Percentiles rank a stretch among this genome's conserved stretches.
Conservation (phyloP, 2,888 invertebrate genomes). For the Metellina segmentata region DNA sequence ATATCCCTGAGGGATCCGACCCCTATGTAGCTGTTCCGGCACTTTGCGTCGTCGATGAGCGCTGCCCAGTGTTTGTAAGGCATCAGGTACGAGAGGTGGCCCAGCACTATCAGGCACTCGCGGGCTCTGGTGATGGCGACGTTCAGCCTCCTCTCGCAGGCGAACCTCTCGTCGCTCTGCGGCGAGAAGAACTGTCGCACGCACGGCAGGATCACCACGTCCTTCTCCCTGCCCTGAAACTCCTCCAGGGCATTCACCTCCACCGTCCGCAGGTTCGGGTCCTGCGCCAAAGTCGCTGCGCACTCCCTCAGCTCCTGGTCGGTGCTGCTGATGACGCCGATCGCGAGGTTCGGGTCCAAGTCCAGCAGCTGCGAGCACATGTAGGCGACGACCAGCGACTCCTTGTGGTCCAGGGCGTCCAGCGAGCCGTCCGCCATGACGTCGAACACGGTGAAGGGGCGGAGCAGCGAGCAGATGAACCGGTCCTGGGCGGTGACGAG, state of each 20-base stretch:
- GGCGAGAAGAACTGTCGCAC: slow-evolving; percentile 86
- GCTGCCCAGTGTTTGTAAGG: slow-evolving; percentile 80
- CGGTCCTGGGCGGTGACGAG: slow-evolving; percentile 80
- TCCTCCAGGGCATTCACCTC: slow-evolving; percentile 90
- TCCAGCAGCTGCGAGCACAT: slow-evolving; percentile 81
- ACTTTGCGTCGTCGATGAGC: slow-evolving; percentile 80
- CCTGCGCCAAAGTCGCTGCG: background rate
- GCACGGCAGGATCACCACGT: slow-evolving; percentile 91
- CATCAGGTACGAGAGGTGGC: slow-evolving; percentile 86
- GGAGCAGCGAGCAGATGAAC: slow-evolving; percentile 81
- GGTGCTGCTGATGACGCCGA: slow-evolving; percentile 84
- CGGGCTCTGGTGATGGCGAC: slow-evolving; percentile 92
- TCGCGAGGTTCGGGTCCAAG: slow-evolving; percentile 80
- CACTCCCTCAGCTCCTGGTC: slow-evolving; percentile 73
- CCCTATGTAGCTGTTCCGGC: background rate
- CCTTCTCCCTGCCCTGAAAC: slow-evolving; percentile 93
- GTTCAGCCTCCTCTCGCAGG: slow-evolving; percentile 89
- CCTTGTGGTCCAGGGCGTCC: slow-evolving; percentile 83
- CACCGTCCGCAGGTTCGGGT: slow-evolving; percentile 76
- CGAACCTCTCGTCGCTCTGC: slow-evolving; percentile 85
- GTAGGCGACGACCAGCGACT: slow-evolving; percentile 85
- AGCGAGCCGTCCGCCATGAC: slow-evolving; percentile 80
- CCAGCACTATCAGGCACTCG: slow-evolving; percentile 87
- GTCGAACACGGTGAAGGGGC: slow-evolving; percentile 85
- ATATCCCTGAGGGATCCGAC: slow-evolving; percentile 28